Base-by-base conservation (phyloP, 92 coral and sea anemone genomes). In the Zoanthus gigantus region DNA sequence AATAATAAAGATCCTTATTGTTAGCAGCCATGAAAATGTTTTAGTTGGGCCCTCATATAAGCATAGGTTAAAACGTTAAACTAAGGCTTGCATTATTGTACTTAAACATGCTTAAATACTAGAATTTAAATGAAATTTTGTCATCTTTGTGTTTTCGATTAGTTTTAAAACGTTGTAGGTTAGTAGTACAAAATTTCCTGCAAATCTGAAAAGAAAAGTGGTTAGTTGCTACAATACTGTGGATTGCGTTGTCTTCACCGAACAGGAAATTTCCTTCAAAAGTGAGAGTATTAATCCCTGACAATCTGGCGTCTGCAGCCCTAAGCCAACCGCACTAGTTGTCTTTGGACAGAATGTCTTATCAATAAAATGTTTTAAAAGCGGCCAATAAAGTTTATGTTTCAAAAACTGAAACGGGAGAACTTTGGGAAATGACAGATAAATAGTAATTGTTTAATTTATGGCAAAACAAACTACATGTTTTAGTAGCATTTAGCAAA, bases 301-400 rank as follows among this genome's bases (percentile, higher is more conserved):
- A 46, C 79, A 75, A 17, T 23, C 79, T 34, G 48, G 61, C 79
- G 37, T 75, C 37, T 30, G 28, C 34, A 16, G 31, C 46, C 46
- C 23, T 75, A 75, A 75, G 32, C 15, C 42, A 47, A 10, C 61
- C 37, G n/a, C 79, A 48, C 79, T 28, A 46, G 18, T 29, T 75
- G 47, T 73, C 77, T 17, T 44, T 14, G 60, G 11, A 37, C 30
- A 5, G 2, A 0, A 7, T 15, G 45, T 74, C 13, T 28, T 74
- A 29, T 63, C 69, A 63, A 63, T 23, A 63, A 63, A 63, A n/a
- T 63, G 69, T 63, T 63, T 63, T 63, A 63, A 63, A 23, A 63
- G 69, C 69, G 69, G 30, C 69, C 10, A 58, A 54, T 54, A 2
- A 17, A 58, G 23, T 14, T 58, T 58, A 16, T 18, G 69, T 18